Conservation (phyloP, 2,888 invertebrate genomes). For the Ashinkailepas kermadecensis region DNA sequence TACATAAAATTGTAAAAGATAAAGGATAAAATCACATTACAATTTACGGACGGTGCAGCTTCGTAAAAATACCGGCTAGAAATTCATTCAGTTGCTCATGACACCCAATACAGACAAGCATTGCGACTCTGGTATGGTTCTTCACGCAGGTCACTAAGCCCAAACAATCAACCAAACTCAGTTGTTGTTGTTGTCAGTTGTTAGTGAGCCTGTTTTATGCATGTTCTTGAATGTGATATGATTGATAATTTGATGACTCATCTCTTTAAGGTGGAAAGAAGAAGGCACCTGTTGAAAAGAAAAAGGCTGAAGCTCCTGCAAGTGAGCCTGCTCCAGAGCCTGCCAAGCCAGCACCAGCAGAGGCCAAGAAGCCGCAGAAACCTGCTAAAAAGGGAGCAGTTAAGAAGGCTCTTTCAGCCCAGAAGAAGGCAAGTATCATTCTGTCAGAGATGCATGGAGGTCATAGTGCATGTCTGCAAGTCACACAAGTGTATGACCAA, state of each 20-base stretch:
- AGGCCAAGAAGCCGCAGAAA: slow-evolving; percentile 6
- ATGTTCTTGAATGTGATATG: not conserved
- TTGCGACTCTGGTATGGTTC: no score
- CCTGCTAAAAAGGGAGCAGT: slow-evolving; percentile 21
- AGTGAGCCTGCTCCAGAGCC: not conserved
- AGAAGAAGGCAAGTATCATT: slow-evolving; percentile 1
- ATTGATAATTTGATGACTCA: not conserved
- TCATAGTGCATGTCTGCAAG: no score
- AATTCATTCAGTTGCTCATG: no score
- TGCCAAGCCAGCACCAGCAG: not conserved
- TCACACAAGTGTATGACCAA: no score
- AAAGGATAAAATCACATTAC: no score
- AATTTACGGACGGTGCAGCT: no score
- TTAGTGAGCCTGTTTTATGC: not conserved
- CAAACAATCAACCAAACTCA: not conserved
- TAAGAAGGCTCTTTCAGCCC: slow-evolving; percentile 25
- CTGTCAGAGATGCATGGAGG: no score
- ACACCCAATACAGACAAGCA: no score
- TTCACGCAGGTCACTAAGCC: no score
- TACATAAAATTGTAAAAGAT: no score
- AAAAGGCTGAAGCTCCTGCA: slow-evolving; percentile 3
- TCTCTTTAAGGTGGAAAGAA: not conserved
- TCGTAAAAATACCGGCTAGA: no score
- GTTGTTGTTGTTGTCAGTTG: no score
- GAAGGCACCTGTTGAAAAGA: not conserved